Evolutionary conservation across 1,140 invertebrate genomes (phyloP), one percentile per base, ranked within the genome.

Genomic region (Acromyrmex charruanus): DNA sequence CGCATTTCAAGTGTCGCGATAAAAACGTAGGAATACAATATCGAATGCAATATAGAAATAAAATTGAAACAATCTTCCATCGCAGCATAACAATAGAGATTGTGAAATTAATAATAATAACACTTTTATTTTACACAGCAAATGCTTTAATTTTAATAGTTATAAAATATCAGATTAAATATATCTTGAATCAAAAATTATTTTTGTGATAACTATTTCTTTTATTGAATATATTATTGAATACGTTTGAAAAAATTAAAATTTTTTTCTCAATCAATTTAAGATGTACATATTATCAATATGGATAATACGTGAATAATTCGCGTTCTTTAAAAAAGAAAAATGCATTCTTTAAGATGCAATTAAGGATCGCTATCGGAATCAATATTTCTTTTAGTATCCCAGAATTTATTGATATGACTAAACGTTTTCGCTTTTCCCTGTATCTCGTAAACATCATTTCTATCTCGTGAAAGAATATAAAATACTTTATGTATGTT

Each of bases 391-490:
- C 28, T 35, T 58, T 14, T 55, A 55, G 2, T 25, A 3, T 55
- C 12, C 0, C 10, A 39, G n/a, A 59, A 1, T 39, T 58, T 16
- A 58, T 12, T 39, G 18, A 59, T 21, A 39, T 6, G 6, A 25
- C 16, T 59, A 59, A 75, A 58, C 31, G n/a, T 75, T 31, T 18
- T 16, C 9, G 6, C 49, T 16, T 53, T 53, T 31, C 31, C 18
- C 28, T 9, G 14, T 9, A 58, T 58, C 6, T 39, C n/a, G 72
- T 55, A 39, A 25, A 59, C 14, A 21, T 44, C 5, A 75, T 75
- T 59, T n/a, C 35, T 39, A 53, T 12, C 31, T 75, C 5, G 31
- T 58, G 18, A 59, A 35, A 75, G 14, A 75, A 75, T 75, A 75
- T 59, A 14, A 16, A 3, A 18, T 16, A 74, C 35, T 59, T 31